Base-by-base conservation (phyloP, 2,888 invertebrate species). In the Spisula subtruncata region DNA sequence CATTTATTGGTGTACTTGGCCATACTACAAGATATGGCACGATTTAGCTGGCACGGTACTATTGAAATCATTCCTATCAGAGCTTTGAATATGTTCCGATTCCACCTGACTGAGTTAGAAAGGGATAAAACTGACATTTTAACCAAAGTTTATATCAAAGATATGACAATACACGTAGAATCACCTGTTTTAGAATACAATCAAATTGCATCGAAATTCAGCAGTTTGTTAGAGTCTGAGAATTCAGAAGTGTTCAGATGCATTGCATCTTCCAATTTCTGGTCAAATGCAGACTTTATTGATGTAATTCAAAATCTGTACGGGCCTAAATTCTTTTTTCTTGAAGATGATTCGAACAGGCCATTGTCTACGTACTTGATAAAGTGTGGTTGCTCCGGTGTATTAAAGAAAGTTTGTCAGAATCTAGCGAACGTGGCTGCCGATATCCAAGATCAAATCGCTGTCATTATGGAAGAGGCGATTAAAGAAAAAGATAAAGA, bases 251-350 rank as follows among this genome's bases (percentile, higher is more conserved):
- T 32, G 8, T 60, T 88, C 25, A 41, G n/a, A 29, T 14, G 6
- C 5, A 75, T 90, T 81, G 87, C 92, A 0, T 32, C 89, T 18
- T 88, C 83, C 6, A 56, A 75, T 2, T 18, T 90, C 4, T 92
- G 92, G 92, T 56, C 86, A 20, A 82, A 80, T 18, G 81, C 79
- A 0, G 54, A 56, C 35, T 92, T 92, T 75, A 20, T 60, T 10
- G 81, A 88, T 10, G 29, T 80, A 8, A 83, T 89, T 5, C 35
- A 88, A 29, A 80, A 80, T 4, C 46, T 80, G n/a, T n/a, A 87
- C 14, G 88, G 88, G n/a, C 46, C 85, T 14, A 75, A 88, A 16
- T 85, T 85, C 48, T 90, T 90, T 82, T 83, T 90, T 41, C 35
- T 51, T 1, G 56, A 82, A 81, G 90, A 91, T 54, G 18, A 80